These are phyloP conservation scores for Oreonectes daqikongensis DNA, from an alignment of 2,797 vertebrate species.

Conservation along the genomic window DNA sequence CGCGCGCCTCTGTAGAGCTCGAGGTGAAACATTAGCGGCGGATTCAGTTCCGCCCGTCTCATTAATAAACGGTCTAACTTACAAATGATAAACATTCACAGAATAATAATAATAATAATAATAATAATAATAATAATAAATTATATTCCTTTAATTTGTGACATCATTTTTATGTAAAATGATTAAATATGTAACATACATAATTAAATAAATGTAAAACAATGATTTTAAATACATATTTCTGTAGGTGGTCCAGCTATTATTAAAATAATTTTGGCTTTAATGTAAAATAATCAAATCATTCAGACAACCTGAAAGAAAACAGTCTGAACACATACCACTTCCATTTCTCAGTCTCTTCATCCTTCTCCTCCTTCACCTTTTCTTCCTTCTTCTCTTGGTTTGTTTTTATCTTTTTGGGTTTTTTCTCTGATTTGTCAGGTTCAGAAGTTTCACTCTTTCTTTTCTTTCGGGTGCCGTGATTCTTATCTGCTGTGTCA, in stretches of 20 bases:
- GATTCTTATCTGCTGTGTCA: slow-evolving; percentile 13
- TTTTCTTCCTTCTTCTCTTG: background rate
- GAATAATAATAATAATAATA: too few relatives aligned
- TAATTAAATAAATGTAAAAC: too few relatives aligned
- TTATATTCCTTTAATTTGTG: too few relatives aligned
- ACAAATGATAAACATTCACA: too few relatives aligned
- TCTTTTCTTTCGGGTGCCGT: slow-evolving; percentile 41
- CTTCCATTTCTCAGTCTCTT: slow-evolving; percentile 57
- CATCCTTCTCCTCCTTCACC: slow-evolving; percentile 18
- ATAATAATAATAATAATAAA: too few relatives aligned
- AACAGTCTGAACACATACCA: slow-evolving; percentile 44
- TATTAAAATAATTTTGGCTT: too few relatives aligned
- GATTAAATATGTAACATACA: too few relatives aligned
- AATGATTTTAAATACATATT: too few relatives aligned
- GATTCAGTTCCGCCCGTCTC: slow-evolving; percentile 19
- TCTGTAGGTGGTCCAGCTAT: too few relatives aligned
- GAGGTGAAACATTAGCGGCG: background rate
- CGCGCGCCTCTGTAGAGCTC: background rate
- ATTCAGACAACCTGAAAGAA: slow-evolving; percentile 19
- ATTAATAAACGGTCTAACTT: too few relatives aligned
- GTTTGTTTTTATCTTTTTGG: slow-evolving; percentile 36
- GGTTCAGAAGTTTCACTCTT: slow-evolving; percentile 35
- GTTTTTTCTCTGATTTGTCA: slow-evolving; percentile 10
- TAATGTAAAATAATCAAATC: background rate
- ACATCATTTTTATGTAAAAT: too few relatives aligned